Evolutionary conservation across 2,113 vertebrate genomes (phyloP).

Genomic region (Nothobranchius furzeri): DNA sequence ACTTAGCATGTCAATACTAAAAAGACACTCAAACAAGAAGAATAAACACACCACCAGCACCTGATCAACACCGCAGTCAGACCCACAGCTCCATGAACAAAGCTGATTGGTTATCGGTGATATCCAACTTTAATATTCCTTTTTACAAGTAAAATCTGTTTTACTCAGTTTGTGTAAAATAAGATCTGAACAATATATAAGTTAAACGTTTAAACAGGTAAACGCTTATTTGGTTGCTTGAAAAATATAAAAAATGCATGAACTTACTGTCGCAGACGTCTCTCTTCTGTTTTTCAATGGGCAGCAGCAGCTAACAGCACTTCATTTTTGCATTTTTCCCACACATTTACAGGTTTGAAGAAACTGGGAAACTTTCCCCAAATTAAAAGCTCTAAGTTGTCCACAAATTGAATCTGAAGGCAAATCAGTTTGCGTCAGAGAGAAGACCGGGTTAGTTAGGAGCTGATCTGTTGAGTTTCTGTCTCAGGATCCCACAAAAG

Average conservation of each 20-base stretch:
- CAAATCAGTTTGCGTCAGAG: background rate
- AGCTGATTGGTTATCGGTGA: conserved; percentile 19
- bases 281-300: background rate
- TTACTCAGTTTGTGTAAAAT: no score
- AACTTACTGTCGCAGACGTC: conserved; percentile 37
- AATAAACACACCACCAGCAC: conserved; percentile 54
- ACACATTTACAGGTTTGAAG: background rate
- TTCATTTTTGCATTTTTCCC: background rate
- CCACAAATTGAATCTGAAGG: background rate
- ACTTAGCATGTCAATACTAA: conserved; percentile 68
- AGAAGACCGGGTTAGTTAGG: conserved; percentile 13
- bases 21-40: conserved; percentile 47
- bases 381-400: background rate
- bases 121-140: no score
- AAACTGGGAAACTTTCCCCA: background rate
- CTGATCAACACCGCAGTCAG: conserved; percentile 48
- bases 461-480: conserved; percentile 18
- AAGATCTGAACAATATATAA: no score
- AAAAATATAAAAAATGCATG: background rate
- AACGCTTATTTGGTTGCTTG: no score
- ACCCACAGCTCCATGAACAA: conserved; percentile 27
- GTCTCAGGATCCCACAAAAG: conserved; percentile 49
- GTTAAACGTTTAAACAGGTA: no score
- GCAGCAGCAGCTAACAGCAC: conserved; percentile 10
- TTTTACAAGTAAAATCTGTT: no score